Conservation (phyloP, 1,140 invertebrate genomes). For the Monomorium pharaonis region DNA sequence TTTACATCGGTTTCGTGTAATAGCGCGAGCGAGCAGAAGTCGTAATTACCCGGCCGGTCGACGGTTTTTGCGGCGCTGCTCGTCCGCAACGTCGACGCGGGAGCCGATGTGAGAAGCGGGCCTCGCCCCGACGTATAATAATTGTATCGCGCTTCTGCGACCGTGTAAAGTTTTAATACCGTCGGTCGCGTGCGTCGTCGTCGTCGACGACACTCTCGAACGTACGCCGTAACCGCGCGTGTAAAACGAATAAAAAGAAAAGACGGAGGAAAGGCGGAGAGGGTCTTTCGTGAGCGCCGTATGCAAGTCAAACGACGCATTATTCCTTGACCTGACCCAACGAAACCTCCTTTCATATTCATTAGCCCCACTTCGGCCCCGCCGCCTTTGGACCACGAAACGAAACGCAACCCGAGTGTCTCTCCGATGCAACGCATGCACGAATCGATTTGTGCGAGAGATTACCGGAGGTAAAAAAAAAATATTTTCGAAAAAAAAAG, state of each 20-base stretch:
- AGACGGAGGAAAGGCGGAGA: constrained; percentile 56
- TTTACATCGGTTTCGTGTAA: constrained; percentile 19
- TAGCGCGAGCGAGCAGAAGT: not conserved
- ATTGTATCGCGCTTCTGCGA: not conserved
- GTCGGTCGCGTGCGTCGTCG: not conserved
- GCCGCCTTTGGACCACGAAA: constrained; percentile 54
- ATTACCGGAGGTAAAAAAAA: not conserved
- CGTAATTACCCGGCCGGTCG: not conserved
- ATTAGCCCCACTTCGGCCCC: constrained; percentile 70
- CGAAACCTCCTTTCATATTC: constrained; percentile 83
- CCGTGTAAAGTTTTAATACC: not conserved
- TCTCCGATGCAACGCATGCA: constrained; percentile 11
- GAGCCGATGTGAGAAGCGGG: not conserved
- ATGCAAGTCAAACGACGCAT: constrained; percentile 84
- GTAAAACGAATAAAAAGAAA: constrained; percentile 61
- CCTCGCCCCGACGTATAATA: no score
- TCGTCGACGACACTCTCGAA: no score
- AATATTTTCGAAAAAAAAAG: no score
- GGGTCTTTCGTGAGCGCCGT: constrained; percentile 75
- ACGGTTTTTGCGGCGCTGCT: not conserved
- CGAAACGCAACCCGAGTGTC: constrained; percentile 11
- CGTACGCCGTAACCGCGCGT: not conserved
- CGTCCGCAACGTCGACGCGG: not conserved
- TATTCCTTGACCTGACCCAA: constrained; percentile 85
- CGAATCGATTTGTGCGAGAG: constrained; percentile 26